Evolutionary conservation across 2,797 vertebrate species (phyloP).

Genomic region (Paramormyrops hopkinsi): DNA sequence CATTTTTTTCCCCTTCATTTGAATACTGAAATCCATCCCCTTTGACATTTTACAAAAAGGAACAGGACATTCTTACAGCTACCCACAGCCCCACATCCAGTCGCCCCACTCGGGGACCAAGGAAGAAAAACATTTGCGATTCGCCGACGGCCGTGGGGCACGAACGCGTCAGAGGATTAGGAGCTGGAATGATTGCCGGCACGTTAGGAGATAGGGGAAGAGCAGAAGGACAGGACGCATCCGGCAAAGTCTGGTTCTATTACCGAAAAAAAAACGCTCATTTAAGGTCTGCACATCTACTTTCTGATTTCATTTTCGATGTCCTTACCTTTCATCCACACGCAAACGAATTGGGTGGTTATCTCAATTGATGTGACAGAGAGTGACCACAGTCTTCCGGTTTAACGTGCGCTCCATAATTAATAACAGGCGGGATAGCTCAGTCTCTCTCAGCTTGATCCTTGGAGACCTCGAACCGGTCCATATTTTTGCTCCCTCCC

Average conservation of each 20-base stretch:
- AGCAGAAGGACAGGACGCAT: slow-evolving; percentile 33
- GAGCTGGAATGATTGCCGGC: slow-evolving; percentile 35
- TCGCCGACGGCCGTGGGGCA: background rate
- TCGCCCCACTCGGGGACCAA: background rate
- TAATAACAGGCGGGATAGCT: background rate
- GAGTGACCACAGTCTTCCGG: slow-evolving; percentile 35
- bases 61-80: slow-evolving; percentile 19
- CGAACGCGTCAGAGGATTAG: slow-evolving; percentile 32
- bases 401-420: slow-evolving; percentile 24
- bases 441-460: background rate
- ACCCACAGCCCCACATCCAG: background rate
- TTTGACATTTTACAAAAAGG: slow-evolving; percentile 41
- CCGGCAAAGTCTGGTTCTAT: slow-evolving; percentile 29
- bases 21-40: slow-evolving; percentile 53
- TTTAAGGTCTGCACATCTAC: slow-evolving; percentile 32
- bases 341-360: slow-evolving; percentile 49
- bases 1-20: slow-evolving; percentile 27
- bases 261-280: slow-evolving; percentile 30
- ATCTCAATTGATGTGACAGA: slow-evolving; percentile 52
- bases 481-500: background rate
- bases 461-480: background rate
- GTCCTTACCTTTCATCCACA: slow-evolving; percentile 46
- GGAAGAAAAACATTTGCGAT: background rate
- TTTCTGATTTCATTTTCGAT: slow-evolving; percentile 59
- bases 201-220: slow-evolving; percentile 27